phyloP scores from a whole-genome alignment of 2,797 vertebrate genomes.

The Enteromius trimaculatus region DNA sequence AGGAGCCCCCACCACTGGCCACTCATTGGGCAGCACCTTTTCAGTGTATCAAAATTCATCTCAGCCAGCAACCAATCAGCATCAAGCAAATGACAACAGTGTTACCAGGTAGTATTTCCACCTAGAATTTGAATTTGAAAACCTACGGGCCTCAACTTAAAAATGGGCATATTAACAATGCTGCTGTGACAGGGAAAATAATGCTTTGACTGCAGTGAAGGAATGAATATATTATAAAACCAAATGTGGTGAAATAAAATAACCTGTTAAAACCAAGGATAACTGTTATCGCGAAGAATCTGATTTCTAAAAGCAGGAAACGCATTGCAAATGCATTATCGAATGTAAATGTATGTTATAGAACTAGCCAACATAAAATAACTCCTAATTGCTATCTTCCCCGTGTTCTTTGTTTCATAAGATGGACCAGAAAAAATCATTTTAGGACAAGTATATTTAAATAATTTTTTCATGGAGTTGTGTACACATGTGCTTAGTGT shows the following conservation, averaged over 20 bases:
- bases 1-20: constrained; percentile 54
- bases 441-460: neutral
- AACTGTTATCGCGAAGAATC: neutral
- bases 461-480: neutral
- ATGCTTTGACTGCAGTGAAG: constrained; percentile 2
- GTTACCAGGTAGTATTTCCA: constrained; percentile 65
- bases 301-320: neutral
- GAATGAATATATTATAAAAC: constrained; percentile 7
- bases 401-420: neutral
- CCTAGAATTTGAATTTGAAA: constrained; percentile 58
- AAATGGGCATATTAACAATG: constrained; percentile 31
- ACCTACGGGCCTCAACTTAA: constrained; percentile 19
- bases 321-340: neutral
- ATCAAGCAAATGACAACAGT: constrained; percentile 62
- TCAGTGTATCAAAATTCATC: constrained; percentile 58
- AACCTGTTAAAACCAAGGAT: neutral
- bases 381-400: neutral
- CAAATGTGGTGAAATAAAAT: neutral
- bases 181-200: constrained; percentile 17
- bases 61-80: constrained; percentile 58
- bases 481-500: neutral
- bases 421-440: neutral
- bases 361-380: neutral
- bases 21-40: constrained; percentile 51
- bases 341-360: neutral